phyloP scores from a whole-genome alignment of 2,113 vertebrate species.

The Otolemur garnettii region DNA sequence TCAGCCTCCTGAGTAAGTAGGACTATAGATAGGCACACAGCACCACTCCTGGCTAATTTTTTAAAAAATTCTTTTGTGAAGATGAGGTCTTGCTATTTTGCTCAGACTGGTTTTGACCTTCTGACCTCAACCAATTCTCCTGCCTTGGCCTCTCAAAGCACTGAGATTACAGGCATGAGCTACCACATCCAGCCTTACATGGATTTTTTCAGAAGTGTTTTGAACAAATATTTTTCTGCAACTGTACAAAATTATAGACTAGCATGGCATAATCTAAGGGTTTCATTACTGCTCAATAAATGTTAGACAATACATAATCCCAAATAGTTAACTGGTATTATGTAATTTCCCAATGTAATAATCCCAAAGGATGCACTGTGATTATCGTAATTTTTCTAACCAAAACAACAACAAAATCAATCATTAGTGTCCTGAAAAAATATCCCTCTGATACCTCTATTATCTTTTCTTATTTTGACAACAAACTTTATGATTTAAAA shows the following conservation, averaged over 20 bases:
- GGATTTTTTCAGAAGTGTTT: background rate
- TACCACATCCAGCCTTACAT: background rate
- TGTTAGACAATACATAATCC: background rate
- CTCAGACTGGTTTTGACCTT: too few relatives aligned
- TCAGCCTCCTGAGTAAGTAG: too few relatives aligned
- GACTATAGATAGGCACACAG: too few relatives aligned
- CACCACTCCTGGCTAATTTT: background rate
- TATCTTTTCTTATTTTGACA: background rate
- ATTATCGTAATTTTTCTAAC: background rate
- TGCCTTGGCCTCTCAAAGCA: too few relatives aligned
- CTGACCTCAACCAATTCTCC: background rate
- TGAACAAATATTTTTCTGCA: constrained; percentile 23
- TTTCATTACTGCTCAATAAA: constrained; percentile 13
- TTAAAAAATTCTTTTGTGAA: background rate
- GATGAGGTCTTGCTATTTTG: too few relatives aligned
- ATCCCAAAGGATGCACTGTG: background rate
- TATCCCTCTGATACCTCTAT: background rate
- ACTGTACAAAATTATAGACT: background rate
- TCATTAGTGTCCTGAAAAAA: background rate
- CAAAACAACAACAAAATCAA: background rate
- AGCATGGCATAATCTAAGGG: background rate
- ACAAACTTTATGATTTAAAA: constrained; percentile 17
- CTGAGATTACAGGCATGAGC: too few relatives aligned
- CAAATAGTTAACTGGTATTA: background rate
- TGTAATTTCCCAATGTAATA: background rate